Conservation (phyloP, 2,797 vertebrate genomes). For the Coregonus sp. region DNA sequence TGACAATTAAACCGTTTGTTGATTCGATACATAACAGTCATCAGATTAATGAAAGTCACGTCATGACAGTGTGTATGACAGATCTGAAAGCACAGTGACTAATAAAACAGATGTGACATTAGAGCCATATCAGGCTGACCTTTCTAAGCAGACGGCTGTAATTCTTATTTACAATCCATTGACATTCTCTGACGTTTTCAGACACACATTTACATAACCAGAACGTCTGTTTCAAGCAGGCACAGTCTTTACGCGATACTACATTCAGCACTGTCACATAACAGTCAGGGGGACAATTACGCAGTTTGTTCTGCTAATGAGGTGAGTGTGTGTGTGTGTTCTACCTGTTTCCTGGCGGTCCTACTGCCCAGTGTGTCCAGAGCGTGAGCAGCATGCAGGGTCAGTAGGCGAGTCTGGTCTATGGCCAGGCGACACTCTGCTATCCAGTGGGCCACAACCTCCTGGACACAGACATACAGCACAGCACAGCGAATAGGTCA, state of each 20-base stretch:
- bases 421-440: slow-evolving; percentile 89
- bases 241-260: not conserved
- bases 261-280: not conserved
- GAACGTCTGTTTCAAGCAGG: too few species aligned
- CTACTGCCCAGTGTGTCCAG: slow-evolving; percentile 80
- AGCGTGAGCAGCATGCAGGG: slow-evolving; percentile 80
- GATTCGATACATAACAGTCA: too few species aligned
- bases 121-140: not conserved
- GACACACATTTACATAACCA: not conserved
- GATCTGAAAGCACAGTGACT: not conserved
- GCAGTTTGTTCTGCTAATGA: not conserved
- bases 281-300: not conserved
- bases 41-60: too few species aligned
- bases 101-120: not conserved
- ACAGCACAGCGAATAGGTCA: not conserved
- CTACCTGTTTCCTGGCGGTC: slow-evolving; percentile 86
- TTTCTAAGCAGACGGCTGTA: not conserved
- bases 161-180: not conserved
- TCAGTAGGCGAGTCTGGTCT: slow-evolving; percentile 88
- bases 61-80: not conserved
- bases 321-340: not conserved
- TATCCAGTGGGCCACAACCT: slow-evolving; percentile 91
- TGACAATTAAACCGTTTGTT: too few species aligned
- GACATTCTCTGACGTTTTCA: not conserved
- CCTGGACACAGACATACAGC: slow-evolving; percentile 65